These are phyloP conservation scores for Rattus norvegicus DNA, from an alignment of 2,113 vertebrate genomes.

Conservation along the genomic window DNA sequence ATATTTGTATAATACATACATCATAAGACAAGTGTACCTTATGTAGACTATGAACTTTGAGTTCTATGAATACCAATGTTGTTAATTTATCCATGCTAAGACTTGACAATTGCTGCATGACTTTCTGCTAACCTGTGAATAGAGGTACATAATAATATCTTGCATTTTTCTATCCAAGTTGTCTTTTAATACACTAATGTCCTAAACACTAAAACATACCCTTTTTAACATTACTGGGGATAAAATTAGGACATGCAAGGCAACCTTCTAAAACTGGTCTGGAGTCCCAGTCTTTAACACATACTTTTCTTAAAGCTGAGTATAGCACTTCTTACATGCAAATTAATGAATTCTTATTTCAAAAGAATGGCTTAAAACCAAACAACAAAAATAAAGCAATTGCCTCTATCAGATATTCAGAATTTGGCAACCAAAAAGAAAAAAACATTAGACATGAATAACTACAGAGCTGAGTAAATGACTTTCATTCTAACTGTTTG, in stretches of 20 bases:
- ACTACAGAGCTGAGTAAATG: neutral
- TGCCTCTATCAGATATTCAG: neutral
- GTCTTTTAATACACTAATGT: neutral
- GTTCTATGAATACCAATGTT: neutral
- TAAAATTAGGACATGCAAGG: neutral
- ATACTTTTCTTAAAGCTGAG: neutral
- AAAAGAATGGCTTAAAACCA: neutral
- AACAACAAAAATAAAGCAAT: neutral
- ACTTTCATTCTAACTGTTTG: neutral
- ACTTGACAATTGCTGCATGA: neutral
- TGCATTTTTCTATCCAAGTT: neutral
- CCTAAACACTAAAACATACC: neutral
- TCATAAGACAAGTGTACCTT: neutral
- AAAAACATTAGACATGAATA: neutral
- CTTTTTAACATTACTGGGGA: neutral
- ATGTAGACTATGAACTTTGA: neutral
- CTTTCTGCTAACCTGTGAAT: neutral
- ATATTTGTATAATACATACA: neutral
- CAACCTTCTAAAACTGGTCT: neutral
- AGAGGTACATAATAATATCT: neutral
- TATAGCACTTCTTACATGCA: neutral
- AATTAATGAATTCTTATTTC: neutral
- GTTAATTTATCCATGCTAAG: neutral
- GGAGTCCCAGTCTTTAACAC: neutral
- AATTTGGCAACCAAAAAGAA: neutral